phyloP scores from a whole-genome alignment of 2,888 invertebrate species.

The Peribatodes rhomboidaria region DNA sequence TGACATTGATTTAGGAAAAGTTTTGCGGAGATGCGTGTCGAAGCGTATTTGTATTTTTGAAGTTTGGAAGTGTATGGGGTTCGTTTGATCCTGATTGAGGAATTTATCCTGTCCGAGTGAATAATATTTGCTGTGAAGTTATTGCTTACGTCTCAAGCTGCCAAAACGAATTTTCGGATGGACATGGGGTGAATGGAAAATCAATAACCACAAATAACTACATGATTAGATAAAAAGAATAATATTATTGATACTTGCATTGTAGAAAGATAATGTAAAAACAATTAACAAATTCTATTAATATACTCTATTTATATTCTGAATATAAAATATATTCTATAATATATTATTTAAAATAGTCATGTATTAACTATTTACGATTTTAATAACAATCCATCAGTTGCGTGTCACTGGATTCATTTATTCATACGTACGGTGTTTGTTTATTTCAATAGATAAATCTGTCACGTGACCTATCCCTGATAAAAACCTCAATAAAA shows the following conservation, averaged over 20 bases:
- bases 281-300: too few relatives aligned
- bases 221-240: not conserved
- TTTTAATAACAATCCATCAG: constrained; percentile 51
- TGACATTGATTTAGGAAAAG: constrained; percentile 82
- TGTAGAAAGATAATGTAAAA: too few relatives aligned
- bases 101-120: constrained; percentile 75
- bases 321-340: too few relatives aligned
- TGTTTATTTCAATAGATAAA: constrained; percentile 35
- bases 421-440: not conserved
- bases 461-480: constrained; percentile 72
- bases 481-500: constrained; percentile 71
- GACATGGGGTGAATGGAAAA: constrained; percentile 68
- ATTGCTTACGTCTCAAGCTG: constrained; percentile 61
- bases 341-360: too few relatives aligned
- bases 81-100: constrained; percentile 82
- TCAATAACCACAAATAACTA: constrained; percentile 28
- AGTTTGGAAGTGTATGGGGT: constrained; percentile 55
- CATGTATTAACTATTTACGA: not conserved
- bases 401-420: constrained; percentile 42
- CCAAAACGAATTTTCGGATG: constrained; percentile 68
- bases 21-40: constrained; percentile 61
- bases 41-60: constrained; percentile 61
- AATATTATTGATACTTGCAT: too few relatives aligned
- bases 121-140: constrained; percentile 68
- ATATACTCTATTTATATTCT: too few relatives aligned